Base-by-base conservation (phyloP, 1,140 invertebrate genomes). In the Venturia canescens region DNA sequence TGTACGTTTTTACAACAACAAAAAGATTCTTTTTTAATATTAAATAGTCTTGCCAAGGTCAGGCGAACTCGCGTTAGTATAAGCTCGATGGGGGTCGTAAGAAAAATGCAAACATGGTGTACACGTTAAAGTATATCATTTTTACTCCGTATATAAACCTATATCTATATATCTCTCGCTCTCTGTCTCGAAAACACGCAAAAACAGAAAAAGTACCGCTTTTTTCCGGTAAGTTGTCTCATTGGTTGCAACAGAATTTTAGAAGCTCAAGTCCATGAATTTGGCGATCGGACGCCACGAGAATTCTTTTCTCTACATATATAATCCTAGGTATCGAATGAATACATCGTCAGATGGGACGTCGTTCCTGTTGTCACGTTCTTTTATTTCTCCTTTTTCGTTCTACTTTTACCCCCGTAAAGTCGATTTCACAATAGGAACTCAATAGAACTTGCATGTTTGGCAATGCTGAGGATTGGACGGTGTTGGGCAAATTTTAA, bases 1-100 rank as follows among this genome's bases (percentile, higher is more conserved):
- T 97, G 97, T 98, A 95, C 96, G 96, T 95, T 80, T 82, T 89
- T 74, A 79, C 34, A 71, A 69, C 67, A 83, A 80, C 78, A 80
- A 50, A 71, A 34, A 23, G 82, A 78, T 78, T 77, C 78, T 80
- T 26, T 72, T 79, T 72, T 66, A 23, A 15, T 60, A n/a, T 78
- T 13, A 21, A 31, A 66, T 66, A 38, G 70, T 72, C 53, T 74
- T 60, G 16, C 48, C 34, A 23, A 75, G 1, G 48, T 31, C 50
- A 75, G 6, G 9, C 53, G 75, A 78, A 44, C 29, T 38, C 50
- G 27, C 71, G 71, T 57, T 75, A 57, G 48, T 50, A 31, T 53
- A 75, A 48, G 18, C 48, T 23, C 21, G 34, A 53, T 7, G 23
- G 53, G 71, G 29, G 48, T 75, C 48, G 44, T 75, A 57, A 75